Evolutionary conservation across 2,797 vertebrate genomes (phyloP).

Genomic region (Spinibarbus caldwelli): DNA sequence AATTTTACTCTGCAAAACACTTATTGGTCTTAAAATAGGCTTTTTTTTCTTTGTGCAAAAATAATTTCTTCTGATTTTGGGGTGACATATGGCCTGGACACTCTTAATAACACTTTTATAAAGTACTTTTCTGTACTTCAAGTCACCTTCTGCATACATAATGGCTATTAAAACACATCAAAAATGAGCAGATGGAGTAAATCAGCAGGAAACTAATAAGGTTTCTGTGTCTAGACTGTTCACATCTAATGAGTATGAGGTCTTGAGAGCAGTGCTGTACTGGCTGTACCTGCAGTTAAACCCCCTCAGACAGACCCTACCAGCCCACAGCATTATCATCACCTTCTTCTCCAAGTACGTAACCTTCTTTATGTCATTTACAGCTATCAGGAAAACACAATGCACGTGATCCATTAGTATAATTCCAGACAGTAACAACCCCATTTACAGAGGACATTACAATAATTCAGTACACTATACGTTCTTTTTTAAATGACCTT

Average conservation of each 20-base stretch:
- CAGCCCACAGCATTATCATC: constrained; percentile 60
- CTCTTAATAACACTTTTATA: background rate
- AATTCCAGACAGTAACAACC: background rate
- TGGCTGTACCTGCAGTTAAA: constrained; percentile 71
- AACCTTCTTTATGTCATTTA: constrained; percentile 9
- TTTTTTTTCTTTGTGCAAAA: background rate
- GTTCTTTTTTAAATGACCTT: constrained; percentile 4
- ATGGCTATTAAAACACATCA: background rate
- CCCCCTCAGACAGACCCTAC: constrained; percentile 53
- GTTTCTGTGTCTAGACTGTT: constrained; percentile 66
- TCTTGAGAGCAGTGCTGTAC: constrained; percentile 65
- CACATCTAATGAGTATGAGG: constrained; percentile 63
- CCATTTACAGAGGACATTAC: constrained; percentile 12
- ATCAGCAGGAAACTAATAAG: constrained; percentile 36
- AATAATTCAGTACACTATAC: background rate
- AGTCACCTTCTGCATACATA: constrained; percentile 9
- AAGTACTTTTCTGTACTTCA: constrained; percentile 24
- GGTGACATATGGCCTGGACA: background rate
- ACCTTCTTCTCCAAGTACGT: constrained; percentile 61
- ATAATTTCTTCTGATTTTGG: background rate
- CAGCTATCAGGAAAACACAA: constrained; percentile 12
- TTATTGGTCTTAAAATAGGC: background rate
- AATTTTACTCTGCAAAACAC: background rate
- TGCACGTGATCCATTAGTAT: constrained; percentile 27
- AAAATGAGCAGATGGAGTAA: constrained; percentile 29